Base-by-base conservation (phyloP, 2,797 vertebrate species). In the Poecilia gillii region DNA sequence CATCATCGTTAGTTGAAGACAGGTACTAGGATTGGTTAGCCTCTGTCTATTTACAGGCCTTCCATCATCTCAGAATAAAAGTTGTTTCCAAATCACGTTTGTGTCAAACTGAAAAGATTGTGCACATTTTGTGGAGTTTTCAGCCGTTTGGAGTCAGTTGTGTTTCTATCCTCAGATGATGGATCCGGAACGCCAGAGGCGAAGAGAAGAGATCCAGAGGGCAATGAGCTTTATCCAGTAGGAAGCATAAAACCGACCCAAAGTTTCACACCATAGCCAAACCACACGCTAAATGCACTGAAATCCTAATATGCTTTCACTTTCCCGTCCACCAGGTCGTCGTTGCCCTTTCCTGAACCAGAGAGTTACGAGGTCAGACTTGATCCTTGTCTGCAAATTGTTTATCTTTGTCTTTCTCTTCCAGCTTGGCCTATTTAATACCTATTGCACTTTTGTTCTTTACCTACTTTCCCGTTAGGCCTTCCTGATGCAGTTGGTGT, bases 201-300 rank as follows among this genome's bases (percentile, higher is more conserved):
- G 98, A 85, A 98, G 96, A 91, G 97, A 99, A 85, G 98, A 99
- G 93, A 99, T 99, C 83, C 97, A 99, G 89, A 99, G 97, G 93
- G 97, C 98, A 83, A 96, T 99, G 95, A 97, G 98, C 83, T 99
- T 99, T 83, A 99, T 99, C 87, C 98, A 99, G 98, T 99, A 96
- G 97, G 97, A 93, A 9, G 55, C 11, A 53, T 20, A n/a, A n/a
- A n/a, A 49, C 14, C 31, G 5, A n/a, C 6, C 6, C 25, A 18
- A 0, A 11, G 51, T 70, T 41, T 43, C 39, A 39, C 47, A 46
- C 36, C 5, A 13, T 5, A n/a, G 31, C 25, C 3, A 71, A 51
- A 25, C 11, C n/a, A 12, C 16, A 49, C 3, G 9, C 0, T 3
- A 28, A 1, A 9, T 51, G 23, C 53, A 0, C 2, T 2, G 46